Percentiles rank a stretch among this genome's conserved stretches.
Conservation (phyloP, 2,113 vertebrate genomes). For the Equus przewalskii region DNA sequence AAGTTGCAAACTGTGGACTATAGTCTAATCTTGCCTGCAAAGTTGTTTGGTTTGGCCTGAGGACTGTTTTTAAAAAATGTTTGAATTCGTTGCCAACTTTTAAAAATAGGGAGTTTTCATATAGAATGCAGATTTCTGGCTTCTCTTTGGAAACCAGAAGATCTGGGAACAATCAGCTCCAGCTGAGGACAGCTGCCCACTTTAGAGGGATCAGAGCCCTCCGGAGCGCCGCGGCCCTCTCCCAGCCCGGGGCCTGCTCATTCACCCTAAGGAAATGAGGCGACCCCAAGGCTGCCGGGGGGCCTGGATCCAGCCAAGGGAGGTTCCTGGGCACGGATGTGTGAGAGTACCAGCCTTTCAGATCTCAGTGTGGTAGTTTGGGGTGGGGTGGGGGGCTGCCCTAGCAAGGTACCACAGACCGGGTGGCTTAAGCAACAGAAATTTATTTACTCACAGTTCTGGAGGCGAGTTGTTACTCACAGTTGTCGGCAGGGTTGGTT, state of each 20-base stretch:
- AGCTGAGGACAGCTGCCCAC: not conserved
- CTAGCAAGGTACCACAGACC: not conserved
- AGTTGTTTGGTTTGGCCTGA: not conserved
- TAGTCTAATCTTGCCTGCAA: not conserved
- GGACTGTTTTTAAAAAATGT: not conserved
- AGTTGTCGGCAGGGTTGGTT: too few relatives aligned
- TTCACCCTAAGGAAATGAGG: not conserved
- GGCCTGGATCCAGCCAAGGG: not conserved
- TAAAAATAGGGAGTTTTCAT: slow-evolving; percentile 30
- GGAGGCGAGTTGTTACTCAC: too few relatives aligned
- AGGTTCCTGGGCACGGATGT: not conserved
- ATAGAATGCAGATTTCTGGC: not conserved
- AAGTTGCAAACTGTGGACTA: not conserved
- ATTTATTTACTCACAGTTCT: not conserved
- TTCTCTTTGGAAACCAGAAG: not conserved
- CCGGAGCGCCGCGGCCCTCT: not conserved
- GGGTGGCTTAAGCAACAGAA: not conserved
- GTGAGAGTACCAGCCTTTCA: not conserved
- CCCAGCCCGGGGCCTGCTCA: not conserved
- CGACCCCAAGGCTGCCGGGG: not conserved
- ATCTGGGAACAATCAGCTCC: not conserved
- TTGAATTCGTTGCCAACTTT: slow-evolving; percentile 35
- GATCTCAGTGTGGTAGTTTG: not conserved
- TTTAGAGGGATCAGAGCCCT: not conserved
- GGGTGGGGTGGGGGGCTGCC: not conserved